Percentiles rank a stretch among this genome's conserved stretches.
Evolutionary conservation across 2,113 vertebrate species (phyloP).

Genomic region (Ascaphus truei): DNA sequence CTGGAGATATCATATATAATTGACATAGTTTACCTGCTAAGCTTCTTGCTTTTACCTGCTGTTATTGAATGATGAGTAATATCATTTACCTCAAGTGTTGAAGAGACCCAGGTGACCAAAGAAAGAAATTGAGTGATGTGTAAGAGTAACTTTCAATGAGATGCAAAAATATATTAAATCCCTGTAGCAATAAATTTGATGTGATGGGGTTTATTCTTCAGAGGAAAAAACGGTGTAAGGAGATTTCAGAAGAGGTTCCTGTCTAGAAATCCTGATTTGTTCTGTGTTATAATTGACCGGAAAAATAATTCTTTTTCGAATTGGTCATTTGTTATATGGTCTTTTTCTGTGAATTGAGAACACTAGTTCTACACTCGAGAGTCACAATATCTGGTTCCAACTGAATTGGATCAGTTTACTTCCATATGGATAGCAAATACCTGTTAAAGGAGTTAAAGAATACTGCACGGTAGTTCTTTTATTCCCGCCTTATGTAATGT

Average conservation of each 20-base stretch:
- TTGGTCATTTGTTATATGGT: background rate
- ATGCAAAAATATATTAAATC: slow-evolving; percentile 37
- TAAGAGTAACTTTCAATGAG: slow-evolving; percentile 26
- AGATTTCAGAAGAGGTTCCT: background rate
- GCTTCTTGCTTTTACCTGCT: slow-evolving; percentile 28
- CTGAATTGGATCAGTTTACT: too few relatives aligned
- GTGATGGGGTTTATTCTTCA: slow-evolving; percentile 25
- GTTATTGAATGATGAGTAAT: slow-evolving; percentile 35
- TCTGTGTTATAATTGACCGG: background rate
- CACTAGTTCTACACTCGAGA: background rate
- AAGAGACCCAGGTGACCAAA: slow-evolving; percentile 32
- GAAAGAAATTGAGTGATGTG: slow-evolving; percentile 15
- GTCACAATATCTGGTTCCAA: too few relatives aligned
- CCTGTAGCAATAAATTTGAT: slow-evolving; percentile 30
- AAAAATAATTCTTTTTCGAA: background rate
- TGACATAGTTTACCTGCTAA: slow-evolving; percentile 25
- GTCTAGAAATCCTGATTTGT: background rate
- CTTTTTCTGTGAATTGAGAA: background rate
- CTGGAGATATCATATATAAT: slow-evolving; percentile 30
- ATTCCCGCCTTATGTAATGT: too few relatives aligned
- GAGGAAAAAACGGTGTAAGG: slow-evolving; percentile 1
- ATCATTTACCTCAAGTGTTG: slow-evolving; percentile 33
- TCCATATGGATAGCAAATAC: too few relatives aligned
- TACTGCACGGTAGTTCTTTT: too few relatives aligned
- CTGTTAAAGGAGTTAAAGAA: too few relatives aligned